These are phyloP conservation scores for Maylandia zebra DNA, from an alignment of 2,113 vertebrate species.

Conservation along the genomic window DNA sequence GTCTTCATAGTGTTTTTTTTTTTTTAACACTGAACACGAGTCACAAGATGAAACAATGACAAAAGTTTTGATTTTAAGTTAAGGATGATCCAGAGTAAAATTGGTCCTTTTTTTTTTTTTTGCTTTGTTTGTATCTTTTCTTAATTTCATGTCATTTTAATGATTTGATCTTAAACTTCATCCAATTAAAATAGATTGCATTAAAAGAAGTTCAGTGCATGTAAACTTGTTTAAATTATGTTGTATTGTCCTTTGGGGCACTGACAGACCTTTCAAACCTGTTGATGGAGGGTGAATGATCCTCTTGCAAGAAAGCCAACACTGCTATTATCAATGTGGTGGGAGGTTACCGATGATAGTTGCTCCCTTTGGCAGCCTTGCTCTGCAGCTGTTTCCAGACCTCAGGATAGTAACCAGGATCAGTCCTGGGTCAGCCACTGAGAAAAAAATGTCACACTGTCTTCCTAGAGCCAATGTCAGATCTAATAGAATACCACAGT, in stretches of 20 bases:
- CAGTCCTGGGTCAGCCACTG: constrained; percentile 27
- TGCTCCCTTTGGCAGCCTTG: constrained; percentile 44
- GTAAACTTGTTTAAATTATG: background rate
- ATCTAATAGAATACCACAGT: background rate
- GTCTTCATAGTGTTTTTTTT: background rate
- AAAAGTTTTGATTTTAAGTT: background rate
- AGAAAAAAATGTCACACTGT: background rate
- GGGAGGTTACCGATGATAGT: constrained; percentile 46
- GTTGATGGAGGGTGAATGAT: background rate
- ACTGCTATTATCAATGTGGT: constrained; percentile 36
- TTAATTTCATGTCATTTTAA: background rate
- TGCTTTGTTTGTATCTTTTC: background rate
- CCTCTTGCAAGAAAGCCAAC: background rate
- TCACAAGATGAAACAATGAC: background rate
- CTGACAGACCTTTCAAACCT: background rate
- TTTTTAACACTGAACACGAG: background rate
- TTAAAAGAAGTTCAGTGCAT: background rate
- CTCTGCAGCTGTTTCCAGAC: constrained; percentile 56
- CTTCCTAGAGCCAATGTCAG: background rate
- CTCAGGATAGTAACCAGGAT: constrained; percentile 52
- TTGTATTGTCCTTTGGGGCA: constrained; percentile 5
- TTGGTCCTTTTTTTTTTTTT: too few relatives aligned
- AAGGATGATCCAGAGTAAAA: background rate
- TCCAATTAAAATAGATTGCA: background rate
- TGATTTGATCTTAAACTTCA: background rate